Evolutionary conservation across 2,888 invertebrate species (phyloP).

Genomic region (Gastrophysa polygoni): DNA sequence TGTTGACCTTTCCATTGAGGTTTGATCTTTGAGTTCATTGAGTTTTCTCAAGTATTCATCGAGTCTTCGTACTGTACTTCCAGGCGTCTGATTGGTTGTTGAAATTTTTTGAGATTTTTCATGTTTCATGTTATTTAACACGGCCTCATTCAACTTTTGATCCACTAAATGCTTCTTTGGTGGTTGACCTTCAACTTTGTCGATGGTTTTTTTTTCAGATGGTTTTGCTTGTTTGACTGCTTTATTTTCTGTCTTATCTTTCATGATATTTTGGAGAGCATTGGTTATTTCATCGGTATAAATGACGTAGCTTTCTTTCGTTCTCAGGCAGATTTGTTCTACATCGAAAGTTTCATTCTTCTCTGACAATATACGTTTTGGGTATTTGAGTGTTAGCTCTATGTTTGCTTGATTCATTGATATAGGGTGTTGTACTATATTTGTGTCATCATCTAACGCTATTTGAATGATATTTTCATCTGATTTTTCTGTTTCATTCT

Average conservation of each 20-base stretch:
- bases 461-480: background rate
- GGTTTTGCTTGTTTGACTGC: background rate
- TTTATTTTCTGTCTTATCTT: background rate
- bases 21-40: constrained; percentile 18
- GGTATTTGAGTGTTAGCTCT: constrained; percentile 11
- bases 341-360: constrained; percentile 26
- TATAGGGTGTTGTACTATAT: constrained; percentile 10
- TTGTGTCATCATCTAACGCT: background rate
- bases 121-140: background rate
- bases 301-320: constrained; percentile 12
- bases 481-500: background rate
- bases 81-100: background rate
- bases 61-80: constrained; percentile 10
- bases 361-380: constrained; percentile 25
- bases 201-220: background rate
- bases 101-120: background rate
- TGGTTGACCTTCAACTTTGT: background rate
- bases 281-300: background rate
- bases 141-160: background rate
- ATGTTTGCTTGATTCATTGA: background rate
- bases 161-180: background rate
- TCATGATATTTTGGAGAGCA: background rate
- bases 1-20: constrained; percentile 13
- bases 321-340: constrained; percentile 33
- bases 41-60: constrained; percentile 21